phyloP scores from a whole-genome alignment of 2,888 invertebrate genomes.

The Schrankia costaestrigalis region DNA sequence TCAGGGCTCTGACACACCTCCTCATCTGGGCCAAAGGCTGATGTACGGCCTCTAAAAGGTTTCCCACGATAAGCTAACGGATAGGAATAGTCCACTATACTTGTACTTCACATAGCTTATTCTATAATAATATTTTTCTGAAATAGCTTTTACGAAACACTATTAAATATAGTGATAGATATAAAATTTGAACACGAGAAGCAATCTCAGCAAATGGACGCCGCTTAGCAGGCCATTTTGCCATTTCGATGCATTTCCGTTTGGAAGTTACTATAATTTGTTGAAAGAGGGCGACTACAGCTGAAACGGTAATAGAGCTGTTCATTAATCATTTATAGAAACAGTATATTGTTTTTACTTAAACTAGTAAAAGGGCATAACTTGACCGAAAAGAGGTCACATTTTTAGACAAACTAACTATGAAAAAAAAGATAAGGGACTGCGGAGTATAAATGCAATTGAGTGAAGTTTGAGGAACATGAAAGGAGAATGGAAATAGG shows the following conservation, averaged over 20 bases:
- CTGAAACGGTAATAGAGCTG: constrained; percentile 50
- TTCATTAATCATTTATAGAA: constrained; percentile 38
- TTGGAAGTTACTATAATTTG: constrained; percentile 75
- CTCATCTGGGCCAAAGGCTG: too few species aligned
- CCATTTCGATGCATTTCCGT: constrained; percentile 76
- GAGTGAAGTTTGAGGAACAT: constrained; percentile 2
- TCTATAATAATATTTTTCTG: constrained; percentile 25
- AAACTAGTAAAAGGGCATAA: too few species aligned
- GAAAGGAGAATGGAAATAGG: too few species aligned
- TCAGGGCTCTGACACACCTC: too few species aligned
- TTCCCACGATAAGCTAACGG: too few species aligned
- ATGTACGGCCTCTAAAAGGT: too few species aligned
- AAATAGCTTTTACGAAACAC: constrained; percentile 31
- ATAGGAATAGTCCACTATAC: too few species aligned
- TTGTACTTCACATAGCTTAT: background rate
- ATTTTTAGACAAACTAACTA: too few species aligned
- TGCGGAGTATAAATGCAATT: too few species aligned
- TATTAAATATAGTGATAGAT: constrained; percentile 45
- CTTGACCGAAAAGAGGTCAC: too few species aligned
- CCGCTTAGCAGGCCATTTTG: constrained; percentile 74
- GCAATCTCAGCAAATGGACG: constrained; percentile 68
- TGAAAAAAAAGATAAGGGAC: too few species aligned
- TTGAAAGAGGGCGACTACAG: constrained; percentile 61
- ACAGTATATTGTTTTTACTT: constrained; percentile 10
- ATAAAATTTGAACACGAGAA: constrained; percentile 63